These are phyloP conservation scores for Nemotelus nigrinus DNA, from an alignment of 2,888 invertebrate species.

Conservation along the genomic window DNA sequence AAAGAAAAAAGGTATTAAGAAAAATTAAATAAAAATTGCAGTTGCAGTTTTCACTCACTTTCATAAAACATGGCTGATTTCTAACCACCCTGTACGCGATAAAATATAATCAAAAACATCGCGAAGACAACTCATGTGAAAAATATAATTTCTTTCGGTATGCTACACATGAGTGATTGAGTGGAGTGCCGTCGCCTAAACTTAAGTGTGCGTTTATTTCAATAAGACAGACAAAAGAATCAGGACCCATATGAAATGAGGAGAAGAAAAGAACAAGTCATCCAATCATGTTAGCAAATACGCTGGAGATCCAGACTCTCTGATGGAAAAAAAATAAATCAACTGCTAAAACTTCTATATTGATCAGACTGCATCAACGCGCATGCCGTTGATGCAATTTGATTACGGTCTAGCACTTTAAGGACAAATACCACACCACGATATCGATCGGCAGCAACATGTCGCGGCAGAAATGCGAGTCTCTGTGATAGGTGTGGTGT, in stretches of 20 bases:
- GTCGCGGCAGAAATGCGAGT: not conserved
- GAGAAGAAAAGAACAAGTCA: not conserved
- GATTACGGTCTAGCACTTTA: slow-evolving; percentile 24
- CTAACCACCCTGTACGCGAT: too few relatives aligned
- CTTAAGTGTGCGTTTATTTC: too few relatives aligned
- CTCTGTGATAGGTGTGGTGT: not conserved
- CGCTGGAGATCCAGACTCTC: not conserved
- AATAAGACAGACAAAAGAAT: too few relatives aligned
- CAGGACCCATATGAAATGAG: not conserved
- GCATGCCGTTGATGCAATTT: slow-evolving; percentile 18
- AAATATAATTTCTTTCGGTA: slow-evolving; percentile 8
- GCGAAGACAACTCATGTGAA: not conserved
- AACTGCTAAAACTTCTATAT: not conserved
- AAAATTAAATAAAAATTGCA: too few relatives aligned
- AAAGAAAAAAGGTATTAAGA: too few relatives aligned
- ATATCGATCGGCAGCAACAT: not conserved
- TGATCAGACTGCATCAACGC: slow-evolving; percentile 11
- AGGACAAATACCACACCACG: slow-evolving; percentile 14
- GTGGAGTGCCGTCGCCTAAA: not conserved
- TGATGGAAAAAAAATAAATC: not conserved
- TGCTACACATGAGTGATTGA: slow-evolving; percentile 20
- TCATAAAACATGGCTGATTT: too few relatives aligned
- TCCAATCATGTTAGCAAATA: not conserved
- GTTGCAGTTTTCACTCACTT: too few relatives aligned
- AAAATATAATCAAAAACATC: too few relatives aligned